phyloP scores from a whole-genome alignment of 2,797 vertebrate species.

The Poeciliopsis infans region DNA sequence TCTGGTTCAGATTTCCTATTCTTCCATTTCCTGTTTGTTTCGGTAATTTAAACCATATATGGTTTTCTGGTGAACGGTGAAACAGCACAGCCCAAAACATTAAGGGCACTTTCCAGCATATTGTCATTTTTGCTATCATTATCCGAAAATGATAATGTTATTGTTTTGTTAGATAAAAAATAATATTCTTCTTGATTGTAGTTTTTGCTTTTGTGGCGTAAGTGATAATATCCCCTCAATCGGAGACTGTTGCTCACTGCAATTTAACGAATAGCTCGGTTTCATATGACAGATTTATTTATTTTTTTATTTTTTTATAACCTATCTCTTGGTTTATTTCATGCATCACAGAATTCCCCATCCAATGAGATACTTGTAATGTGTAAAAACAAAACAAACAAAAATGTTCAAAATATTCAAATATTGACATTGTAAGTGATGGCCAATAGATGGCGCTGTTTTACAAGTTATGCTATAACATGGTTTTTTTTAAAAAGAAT shows the following conservation, averaged over 20 bases:
- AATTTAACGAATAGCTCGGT: not conserved
- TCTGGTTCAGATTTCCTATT: not conserved
- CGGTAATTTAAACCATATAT: slow-evolving; percentile 6
- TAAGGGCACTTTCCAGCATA: not conserved
- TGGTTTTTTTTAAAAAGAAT: not conserved
- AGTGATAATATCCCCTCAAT: not conserved
- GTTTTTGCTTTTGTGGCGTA: not conserved
- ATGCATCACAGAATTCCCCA: not conserved
- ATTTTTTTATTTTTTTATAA: not conserved
- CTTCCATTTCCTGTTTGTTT: slow-evolving; percentile 7
- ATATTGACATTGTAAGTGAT: not conserved
- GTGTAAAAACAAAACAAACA: not conserved
- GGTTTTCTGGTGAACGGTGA: not conserved
- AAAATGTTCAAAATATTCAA: not conserved
- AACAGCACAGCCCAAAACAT: not conserved
- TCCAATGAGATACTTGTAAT: not conserved
- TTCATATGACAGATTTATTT: not conserved
- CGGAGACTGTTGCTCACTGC: not conserved
- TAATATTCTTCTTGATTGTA: not conserved
- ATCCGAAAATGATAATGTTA: not conserved
- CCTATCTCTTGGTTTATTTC: not conserved
- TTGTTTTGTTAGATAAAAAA: not conserved
- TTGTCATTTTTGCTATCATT: not conserved
- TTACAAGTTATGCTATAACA: slow-evolving; percentile 8
- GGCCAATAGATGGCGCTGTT: slow-evolving; percentile 56